Conservation (phyloP, 2,113 vertebrate species). For the Petrocephalus microphthalmus region DNA sequence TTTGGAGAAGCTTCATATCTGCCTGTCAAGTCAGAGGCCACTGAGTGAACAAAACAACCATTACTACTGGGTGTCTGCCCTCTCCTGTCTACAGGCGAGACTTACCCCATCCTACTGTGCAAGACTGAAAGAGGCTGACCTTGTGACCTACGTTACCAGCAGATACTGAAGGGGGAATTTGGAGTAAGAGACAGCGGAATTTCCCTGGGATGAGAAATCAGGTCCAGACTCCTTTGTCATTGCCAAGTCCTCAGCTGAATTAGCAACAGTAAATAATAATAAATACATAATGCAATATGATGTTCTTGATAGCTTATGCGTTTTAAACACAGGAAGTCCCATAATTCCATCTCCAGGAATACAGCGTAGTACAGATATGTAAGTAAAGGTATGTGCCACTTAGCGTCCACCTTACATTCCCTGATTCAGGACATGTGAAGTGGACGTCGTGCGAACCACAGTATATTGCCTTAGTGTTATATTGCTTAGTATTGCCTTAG, state of each 20-base stretch:
- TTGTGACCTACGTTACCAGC: not conserved
- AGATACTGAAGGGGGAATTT: not conserved
- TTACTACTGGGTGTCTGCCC: not conserved
- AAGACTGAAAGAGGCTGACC: not conserved
- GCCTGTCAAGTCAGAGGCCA: not conserved
- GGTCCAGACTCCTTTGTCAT: not conserved
- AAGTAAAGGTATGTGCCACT: not conserved
- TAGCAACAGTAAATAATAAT: not conserved
- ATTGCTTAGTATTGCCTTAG: too few relatives aligned
- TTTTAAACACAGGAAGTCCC: not conserved
- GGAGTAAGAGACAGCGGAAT: not conserved
- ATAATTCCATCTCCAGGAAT: not conserved
- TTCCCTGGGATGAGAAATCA: not conserved
- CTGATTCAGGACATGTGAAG: too few relatives aligned
- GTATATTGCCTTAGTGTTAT: too few relatives aligned
- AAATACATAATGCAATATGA: not conserved
- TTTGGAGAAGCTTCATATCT: not conserved
- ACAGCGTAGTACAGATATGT: not conserved
- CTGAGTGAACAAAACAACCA: not conserved
- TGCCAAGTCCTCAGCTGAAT: not conserved
- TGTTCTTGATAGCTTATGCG: not conserved
- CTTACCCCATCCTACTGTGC: not conserved
- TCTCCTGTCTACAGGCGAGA: not conserved
- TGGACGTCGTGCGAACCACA: too few relatives aligned
- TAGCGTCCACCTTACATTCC: too few relatives aligned